Conservation (phyloP, 2,113 vertebrate species). For the Alethe diademata region DNA sequence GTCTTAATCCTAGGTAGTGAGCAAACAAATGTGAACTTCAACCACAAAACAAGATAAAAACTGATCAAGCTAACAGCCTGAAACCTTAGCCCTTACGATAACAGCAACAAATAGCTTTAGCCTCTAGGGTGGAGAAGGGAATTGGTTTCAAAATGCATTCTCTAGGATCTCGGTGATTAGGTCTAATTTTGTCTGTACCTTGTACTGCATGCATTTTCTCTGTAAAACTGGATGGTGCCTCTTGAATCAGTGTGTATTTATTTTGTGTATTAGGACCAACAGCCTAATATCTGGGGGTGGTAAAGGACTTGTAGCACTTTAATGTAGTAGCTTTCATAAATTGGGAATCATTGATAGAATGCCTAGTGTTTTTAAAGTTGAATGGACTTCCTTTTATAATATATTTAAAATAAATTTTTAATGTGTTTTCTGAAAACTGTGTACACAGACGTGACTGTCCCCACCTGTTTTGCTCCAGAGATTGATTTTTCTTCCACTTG, state of each 20-base stretch:
- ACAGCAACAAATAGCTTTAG: slow-evolving; percentile 4
- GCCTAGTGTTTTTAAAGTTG: slow-evolving; percentile 68
- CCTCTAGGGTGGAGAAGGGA: slow-evolving; percentile 13
- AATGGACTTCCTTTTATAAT: slow-evolving; percentile 68
- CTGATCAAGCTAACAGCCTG: background rate
- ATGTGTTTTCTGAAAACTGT: slow-evolving; percentile 68
- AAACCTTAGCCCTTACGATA: background rate
- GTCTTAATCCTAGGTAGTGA: background rate
- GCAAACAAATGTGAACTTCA: slow-evolving; percentile 16
- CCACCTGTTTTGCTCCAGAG: background rate
- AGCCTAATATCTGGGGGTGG: slow-evolving; percentile 50
- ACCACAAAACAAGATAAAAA: background rate
- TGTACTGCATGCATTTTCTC: slow-evolving; percentile 47
- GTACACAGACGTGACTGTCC: background rate
- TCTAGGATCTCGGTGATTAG: slow-evolving; percentile 29
- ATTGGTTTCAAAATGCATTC: background rate
- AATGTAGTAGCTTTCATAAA: slow-evolving; percentile 64
- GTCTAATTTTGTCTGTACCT: background rate
- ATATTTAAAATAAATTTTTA: slow-evolving; percentile 73
- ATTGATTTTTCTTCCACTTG: background rate
- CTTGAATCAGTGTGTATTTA: slow-evolving; percentile 57
- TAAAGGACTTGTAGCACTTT: slow-evolving; percentile 70
- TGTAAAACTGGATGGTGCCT: slow-evolving; percentile 61
- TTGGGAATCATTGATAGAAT: slow-evolving; percentile 44
- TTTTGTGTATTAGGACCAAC: slow-evolving; percentile 58